Conservation (phyloP, 2,113 vertebrate species). For the Lamprologus ornatipinnis region DNA sequence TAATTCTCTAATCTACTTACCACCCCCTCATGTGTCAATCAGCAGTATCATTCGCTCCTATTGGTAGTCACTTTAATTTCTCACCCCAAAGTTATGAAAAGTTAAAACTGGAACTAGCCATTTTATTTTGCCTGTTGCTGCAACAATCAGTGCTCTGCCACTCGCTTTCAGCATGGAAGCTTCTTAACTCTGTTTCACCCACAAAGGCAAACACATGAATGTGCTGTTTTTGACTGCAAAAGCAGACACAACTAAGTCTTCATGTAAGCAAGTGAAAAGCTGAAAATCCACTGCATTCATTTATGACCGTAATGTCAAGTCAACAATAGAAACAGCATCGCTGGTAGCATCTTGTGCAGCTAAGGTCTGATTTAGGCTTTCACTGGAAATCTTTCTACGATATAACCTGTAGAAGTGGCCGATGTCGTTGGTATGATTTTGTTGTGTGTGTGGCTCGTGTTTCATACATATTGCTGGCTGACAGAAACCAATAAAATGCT, state of each 20-base stretch:
- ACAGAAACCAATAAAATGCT: neutral
- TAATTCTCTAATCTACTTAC: neutral
- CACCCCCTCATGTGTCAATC: neutral
- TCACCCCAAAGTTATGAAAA: neutral
- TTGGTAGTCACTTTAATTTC: neutral
- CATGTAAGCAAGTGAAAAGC: neutral
- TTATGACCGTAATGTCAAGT: neutral
- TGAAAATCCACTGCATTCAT: neutral
- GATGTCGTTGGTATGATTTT: neutral
- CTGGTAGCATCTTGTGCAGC: neutral
- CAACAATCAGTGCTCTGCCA: neutral
- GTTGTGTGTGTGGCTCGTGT: neutral
- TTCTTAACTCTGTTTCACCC: neutral
- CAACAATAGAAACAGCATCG: neutral
- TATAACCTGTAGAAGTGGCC: neutral
- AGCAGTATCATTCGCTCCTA: neutral
- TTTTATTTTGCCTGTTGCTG: neutral
- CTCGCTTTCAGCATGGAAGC: neutral
- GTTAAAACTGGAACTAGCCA: neutral
- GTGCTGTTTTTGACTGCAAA: neutral
- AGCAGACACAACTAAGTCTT: neutral
- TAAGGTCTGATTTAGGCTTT: neutral
- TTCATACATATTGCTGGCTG: neutral
- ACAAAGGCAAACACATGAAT: neutral
- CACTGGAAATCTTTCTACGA: neutral